phyloP scores from a whole-genome alignment of 2,797 vertebrate genomes.

The Phaenicophaeus curvirostris region DNA sequence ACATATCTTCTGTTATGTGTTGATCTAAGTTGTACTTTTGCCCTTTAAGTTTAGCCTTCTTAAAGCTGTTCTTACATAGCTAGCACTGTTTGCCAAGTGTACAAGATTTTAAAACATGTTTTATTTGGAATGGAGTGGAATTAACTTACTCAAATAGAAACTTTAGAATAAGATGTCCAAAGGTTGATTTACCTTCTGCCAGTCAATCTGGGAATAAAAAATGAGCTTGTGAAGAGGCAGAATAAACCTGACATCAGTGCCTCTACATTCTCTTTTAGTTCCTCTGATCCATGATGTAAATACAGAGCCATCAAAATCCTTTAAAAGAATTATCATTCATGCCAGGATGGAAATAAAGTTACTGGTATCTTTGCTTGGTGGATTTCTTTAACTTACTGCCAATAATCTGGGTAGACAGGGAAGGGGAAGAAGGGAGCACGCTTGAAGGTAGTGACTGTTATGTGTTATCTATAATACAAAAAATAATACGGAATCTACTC shows the following conservation, averaged over 20 bases:
- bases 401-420: neutral
- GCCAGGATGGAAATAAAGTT: constrained; percentile 4
- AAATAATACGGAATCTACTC: neutral
- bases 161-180: neutral
- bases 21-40: neutral
- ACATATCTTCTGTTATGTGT: neutral
- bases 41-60: neutral
- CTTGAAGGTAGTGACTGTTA: neutral
- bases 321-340: neutral
- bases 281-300: constrained; percentile 12
- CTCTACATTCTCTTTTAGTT: constrained; percentile 12
- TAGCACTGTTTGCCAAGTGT: neutral
- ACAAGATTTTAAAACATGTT: neutral
- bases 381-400: neutral
- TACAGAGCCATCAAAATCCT: constrained; percentile 20
- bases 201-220: neutral
- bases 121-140: constrained; percentile 14
- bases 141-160: neutral
- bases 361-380: neutral
- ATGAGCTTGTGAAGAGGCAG: neutral
- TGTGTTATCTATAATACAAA: neutral
- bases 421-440: neutral
- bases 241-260: neutral
- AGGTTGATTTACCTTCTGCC: constrained; percentile 19
- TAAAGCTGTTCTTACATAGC: neutral